Evolutionary conservation across 2,797 vertebrate genomes (phyloP).

Genomic region (Lindbergichthys nudifrons): DNA sequence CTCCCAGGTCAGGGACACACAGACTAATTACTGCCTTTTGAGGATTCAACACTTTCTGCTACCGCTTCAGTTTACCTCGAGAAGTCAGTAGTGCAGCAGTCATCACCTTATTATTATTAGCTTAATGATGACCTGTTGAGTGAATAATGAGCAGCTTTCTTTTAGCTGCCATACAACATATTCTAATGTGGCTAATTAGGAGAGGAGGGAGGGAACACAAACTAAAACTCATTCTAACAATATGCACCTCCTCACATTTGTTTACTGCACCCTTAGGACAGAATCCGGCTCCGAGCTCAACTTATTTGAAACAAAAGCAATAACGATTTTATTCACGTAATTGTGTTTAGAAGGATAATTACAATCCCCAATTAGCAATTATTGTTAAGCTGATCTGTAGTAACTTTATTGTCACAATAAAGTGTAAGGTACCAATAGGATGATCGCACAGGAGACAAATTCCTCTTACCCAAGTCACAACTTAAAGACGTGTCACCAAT

Average conservation of each 20-base stretch:
- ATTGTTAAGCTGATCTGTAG: background rate
- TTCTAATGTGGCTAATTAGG: constrained; percentile 4
- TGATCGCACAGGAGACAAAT: too few species aligned
- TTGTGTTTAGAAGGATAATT: background rate
- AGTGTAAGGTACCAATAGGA: too few species aligned
- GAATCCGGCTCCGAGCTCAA: background rate
- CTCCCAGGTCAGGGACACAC: background rate
- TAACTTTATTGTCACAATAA: too few species aligned
- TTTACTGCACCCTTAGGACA: background rate
- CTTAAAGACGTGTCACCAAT: too few species aligned
- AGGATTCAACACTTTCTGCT: constrained; percentile 10
- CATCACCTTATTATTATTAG: constrained; percentile 31
- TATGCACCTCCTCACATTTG: background rate
- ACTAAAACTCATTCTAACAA: background rate
- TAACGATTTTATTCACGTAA: background rate
- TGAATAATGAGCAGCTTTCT: constrained; percentile 22
- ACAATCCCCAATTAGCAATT: background rate
- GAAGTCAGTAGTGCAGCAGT: constrained; percentile 20
- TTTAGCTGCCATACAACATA: background rate
- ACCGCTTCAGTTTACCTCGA: background rate
- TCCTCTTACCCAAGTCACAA: too few species aligned
- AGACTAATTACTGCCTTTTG: background rate
- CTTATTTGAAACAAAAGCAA: background rate
- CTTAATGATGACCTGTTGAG: constrained; percentile 10
- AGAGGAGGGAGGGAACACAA: background rate